phyloP scores from a whole-genome alignment of 2,888 invertebrate genomes.

The Watsonalla binaria region DNA sequence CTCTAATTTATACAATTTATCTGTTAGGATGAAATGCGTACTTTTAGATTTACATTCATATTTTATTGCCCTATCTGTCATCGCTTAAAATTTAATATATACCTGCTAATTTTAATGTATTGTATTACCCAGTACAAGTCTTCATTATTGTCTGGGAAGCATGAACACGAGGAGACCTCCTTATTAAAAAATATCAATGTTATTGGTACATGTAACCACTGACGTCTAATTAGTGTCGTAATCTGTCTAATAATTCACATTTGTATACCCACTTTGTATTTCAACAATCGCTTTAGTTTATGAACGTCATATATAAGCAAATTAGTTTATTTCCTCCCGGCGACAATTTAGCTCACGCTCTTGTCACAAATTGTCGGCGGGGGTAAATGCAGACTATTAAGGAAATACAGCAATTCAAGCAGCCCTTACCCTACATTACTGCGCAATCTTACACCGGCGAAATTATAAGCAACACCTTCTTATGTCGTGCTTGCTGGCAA shows the following conservation, averaged over 20 bases:
- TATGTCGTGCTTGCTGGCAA: conserved; percentile 65
- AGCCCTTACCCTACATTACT: conserved; percentile 74
- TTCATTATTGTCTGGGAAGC: too few relatives aligned
- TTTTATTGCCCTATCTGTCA: too few relatives aligned
- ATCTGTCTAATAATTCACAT: conserved; percentile 28
- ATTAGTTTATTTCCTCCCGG: conserved; percentile 77
- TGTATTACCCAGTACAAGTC: too few relatives aligned
- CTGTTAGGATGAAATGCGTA: conserved; percentile 6
- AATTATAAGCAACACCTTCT: conserved; percentile 77
- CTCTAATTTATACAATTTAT: conserved; percentile 5
- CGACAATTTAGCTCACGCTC: conserved; percentile 76
- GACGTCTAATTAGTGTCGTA: conserved; percentile 14
- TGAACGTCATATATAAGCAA: conserved; percentile 68
- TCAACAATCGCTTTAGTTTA: conserved; percentile 51
- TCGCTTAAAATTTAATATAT: too few relatives aligned
- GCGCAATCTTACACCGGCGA: conserved; percentile 71
- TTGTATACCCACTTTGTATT: conserved; percentile 45
- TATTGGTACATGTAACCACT: too few relatives aligned
- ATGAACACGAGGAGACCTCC: too few relatives aligned
- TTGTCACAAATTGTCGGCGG: conserved; percentile 76
- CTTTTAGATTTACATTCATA: conserved; percentile 18
- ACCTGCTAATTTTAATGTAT: too few relatives aligned
- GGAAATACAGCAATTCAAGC: conserved; percentile 77
- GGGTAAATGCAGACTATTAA: conserved; percentile 78
- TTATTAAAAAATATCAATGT: conserved; percentile 3